Evolutionary conservation across 2,113 vertebrate species (phyloP).

Genomic region (Cyprinodon tularosa): DNA sequence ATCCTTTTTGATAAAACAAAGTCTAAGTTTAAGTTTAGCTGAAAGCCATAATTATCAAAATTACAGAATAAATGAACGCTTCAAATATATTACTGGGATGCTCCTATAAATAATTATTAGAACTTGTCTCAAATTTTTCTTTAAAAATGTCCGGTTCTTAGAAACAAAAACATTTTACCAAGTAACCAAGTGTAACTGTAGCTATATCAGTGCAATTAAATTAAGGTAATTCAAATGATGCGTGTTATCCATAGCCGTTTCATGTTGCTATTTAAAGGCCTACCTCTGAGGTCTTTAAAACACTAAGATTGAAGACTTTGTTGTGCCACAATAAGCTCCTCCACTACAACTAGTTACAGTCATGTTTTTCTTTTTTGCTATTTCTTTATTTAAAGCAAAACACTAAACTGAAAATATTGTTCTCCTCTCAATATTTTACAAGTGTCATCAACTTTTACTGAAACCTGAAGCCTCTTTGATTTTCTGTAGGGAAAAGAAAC

Average conservation of each 20-base stretch:
- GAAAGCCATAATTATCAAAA: background rate
- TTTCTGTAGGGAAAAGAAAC: constrained; percentile 46
- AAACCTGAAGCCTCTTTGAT: constrained; percentile 74
- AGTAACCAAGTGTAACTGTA: constrained; percentile 18
- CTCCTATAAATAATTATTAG: background rate
- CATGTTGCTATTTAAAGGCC: background rate
- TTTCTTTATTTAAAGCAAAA: background rate
- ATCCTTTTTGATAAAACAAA: too few species aligned
- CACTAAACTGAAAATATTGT: constrained; percentile 30
- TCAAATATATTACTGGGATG: background rate
- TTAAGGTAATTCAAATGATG: constrained; percentile 47
- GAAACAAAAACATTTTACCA: background rate
- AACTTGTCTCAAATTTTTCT: background rate
- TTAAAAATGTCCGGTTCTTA: background rate
- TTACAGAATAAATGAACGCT: background rate
- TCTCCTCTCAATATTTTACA: constrained; percentile 39
- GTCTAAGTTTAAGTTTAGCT: background rate
- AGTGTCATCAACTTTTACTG: constrained; percentile 59
- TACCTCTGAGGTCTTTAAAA: background rate
- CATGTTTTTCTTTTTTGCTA: background rate
- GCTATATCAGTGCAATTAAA: background rate
- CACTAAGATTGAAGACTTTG: background rate
- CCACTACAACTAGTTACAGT: constrained; percentile 11
- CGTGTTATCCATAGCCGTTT: constrained; percentile 20
- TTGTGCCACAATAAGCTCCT: constrained; percentile 9